Evolutionary conservation across 1,140 invertebrate genomes (phyloP), one percentile per base, ranked within the genome.

Genomic region (Batillaria attramentaria): DNA sequence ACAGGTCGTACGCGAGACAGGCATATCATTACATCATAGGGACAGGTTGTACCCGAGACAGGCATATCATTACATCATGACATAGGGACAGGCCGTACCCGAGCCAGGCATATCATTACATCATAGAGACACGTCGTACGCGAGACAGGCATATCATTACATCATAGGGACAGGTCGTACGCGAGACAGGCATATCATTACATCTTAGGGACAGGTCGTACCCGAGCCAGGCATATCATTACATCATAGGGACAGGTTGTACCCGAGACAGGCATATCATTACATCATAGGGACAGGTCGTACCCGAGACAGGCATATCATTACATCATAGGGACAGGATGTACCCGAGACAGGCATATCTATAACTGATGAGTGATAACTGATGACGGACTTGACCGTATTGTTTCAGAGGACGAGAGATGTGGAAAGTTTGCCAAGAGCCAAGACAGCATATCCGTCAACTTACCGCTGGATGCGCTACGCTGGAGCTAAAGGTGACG

Each of bases 391-490:
- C 13, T 37, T 72, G 24, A 8, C 4, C 69, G n/a, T n/a, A 28
- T n/a, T 18, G 6, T 69, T 42, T 41, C 16, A 24, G 42, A 33
- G n/a, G 28, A n/a, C 3, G n/a, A 24, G 5, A 41, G 37, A 69
- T 35, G 28, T 4, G 8, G 24, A 3, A 0, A 41, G 13, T 0
- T 24, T 8, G 39, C 28, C 1, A 31, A 42, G 81, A 66, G 50
- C 79, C 33, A 66, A 81, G 20, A 81, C 83, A 57, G 79, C 81
- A 60, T 79, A 79, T 35, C 77, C 82, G 31, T 83, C 82, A 50
- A 39, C 77, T 31, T 54, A 81, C 20, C 73, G 84, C 54, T 85
- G 82, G 82, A 80, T 83, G 82, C 78, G 81, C 68, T 79, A 65
- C 37, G 77, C 81, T 31, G 81, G 81, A 69, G 78, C 77, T 24